phyloP scores from a whole-genome alignment of 2,888 invertebrate species.

The Subacronicta megacephala region DNA sequence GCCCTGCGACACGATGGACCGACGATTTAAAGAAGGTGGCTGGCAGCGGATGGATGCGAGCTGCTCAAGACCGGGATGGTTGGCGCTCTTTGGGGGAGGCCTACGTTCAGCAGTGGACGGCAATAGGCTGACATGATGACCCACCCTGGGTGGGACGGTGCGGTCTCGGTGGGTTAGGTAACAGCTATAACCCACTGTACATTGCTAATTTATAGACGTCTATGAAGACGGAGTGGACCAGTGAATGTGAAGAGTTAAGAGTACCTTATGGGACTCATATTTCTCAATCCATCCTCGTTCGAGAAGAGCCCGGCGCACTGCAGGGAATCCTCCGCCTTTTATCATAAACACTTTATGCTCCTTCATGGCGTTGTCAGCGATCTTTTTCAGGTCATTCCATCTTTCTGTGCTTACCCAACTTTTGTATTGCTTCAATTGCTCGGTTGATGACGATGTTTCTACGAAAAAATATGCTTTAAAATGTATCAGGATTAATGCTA shows the following conservation, averaged over 20 bases:
- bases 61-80: too few relatives aligned
- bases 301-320: slow-evolving; percentile 92
- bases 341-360: slow-evolving; percentile 92
- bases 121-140: too few relatives aligned
- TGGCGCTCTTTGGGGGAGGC: too few relatives aligned
- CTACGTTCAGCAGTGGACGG: too few relatives aligned
- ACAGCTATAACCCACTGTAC: too few relatives aligned
- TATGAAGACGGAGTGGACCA: slow-evolving; percentile 19
- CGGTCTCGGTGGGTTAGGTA: too few relatives aligned
- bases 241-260: slow-evolving; percentile 27
- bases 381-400: slow-evolving; percentile 91
- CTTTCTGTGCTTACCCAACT: slow-evolving; percentile 91
- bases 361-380: slow-evolving; percentile 91
- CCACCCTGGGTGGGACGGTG: too few relatives aligned
- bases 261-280: slow-evolving; percentile 87
- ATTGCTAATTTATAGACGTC: too few relatives aligned
- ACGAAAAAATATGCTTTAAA: slow-evolving; percentile 12
- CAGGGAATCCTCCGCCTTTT: slow-evolving; percentile 93
- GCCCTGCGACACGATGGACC: too few relatives aligned
- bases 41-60: too few relatives aligned
- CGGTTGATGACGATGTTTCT: slow-evolving; percentile 75
- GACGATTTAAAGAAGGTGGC: too few relatives aligned
- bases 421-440: slow-evolving; percentile 84
- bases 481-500: not conserved
- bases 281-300: slow-evolving; percentile 94